Evolutionary conservation across 2,113 vertebrate species (phyloP).

Genomic region (Megaleporinus macrocephalus): DNA sequence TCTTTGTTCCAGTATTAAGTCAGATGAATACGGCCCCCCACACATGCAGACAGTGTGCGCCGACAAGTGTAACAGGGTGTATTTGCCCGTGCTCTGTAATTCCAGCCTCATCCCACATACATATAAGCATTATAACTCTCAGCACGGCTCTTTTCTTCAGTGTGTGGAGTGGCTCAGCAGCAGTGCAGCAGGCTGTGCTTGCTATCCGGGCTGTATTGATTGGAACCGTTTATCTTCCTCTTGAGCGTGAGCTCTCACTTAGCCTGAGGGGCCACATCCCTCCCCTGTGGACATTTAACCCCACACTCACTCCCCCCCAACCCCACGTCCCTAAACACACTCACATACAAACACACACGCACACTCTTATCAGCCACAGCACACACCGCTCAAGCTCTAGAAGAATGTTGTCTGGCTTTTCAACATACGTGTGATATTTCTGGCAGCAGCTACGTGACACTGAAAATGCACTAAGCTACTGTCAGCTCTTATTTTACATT

Average conservation of each 20-base stretch:
- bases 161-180: slow-evolving; percentile 79
- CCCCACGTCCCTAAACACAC: not conserved
- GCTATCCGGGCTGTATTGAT: slow-evolving; percentile 89
- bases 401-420: slow-evolving; percentile 5
- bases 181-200: slow-evolving; percentile 84
- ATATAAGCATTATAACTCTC: slow-evolving; percentile 56
- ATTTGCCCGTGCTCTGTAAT: slow-evolving; percentile 9
- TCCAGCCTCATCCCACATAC: slow-evolving; percentile 55
- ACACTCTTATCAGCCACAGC: not conserved
- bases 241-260: slow-evolving; percentile 76
- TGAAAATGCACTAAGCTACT: slow-evolving; percentile 6
- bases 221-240: slow-evolving; percentile 81
- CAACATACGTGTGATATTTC: not conserved
- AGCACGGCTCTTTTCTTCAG: slow-evolving; percentile 70
- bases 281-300: slow-evolving; percentile 75
- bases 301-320: slow-evolving; percentile 62
- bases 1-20: not conserved
- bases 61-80: slow-evolving; percentile 12
- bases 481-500: not conserved
- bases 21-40: slow-evolving; percentile 23
- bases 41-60: not conserved
- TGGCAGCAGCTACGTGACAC: not conserved
- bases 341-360: slow-evolving; percentile 7
- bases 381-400: not conserved
- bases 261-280: slow-evolving; percentile 72